These are phyloP conservation scores for Capricornis sumatraensis DNA, from an alignment of 2,113 vertebrate genomes.

Conservation along the genomic window DNA sequence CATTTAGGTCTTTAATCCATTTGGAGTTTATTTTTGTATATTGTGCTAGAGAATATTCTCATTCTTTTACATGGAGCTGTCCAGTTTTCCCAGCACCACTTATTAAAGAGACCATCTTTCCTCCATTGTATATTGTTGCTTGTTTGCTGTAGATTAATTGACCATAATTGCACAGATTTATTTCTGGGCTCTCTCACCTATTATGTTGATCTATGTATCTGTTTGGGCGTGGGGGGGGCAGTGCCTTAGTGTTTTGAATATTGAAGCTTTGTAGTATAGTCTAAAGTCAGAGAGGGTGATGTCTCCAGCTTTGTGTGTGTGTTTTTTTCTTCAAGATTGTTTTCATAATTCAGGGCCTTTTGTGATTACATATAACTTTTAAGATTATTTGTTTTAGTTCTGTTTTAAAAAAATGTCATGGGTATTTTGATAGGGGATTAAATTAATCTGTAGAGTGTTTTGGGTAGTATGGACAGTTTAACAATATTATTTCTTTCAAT, in stretches of 20 bases:
- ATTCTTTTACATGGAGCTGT: neutral
- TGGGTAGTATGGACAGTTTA: neutral
- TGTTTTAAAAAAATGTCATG: neutral
- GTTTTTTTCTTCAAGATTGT: neutral
- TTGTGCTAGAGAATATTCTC: neutral
- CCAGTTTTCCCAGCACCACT: neutral
- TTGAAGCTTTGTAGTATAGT: neutral
- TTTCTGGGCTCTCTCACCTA: neutral
- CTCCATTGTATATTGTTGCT: neutral
- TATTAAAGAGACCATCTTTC: neutral
- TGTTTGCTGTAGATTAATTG: neutral
- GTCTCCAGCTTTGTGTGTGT: neutral
- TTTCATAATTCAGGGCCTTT: neutral
- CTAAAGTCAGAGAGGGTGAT: neutral
- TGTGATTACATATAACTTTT: neutral
- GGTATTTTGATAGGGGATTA: neutral
- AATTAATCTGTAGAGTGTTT: neutral
- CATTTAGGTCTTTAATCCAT: neutral
- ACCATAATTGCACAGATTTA: neutral
- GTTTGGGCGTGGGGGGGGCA: neutral
- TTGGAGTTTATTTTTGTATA: neutral
- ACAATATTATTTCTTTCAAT: neutral
- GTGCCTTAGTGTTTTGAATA: neutral
- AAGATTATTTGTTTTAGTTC: neutral
- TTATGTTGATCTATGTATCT: neutral